Conservation (phyloP, 2,888 invertebrate genomes). For the Carterocephalus palaemon region DNA sequence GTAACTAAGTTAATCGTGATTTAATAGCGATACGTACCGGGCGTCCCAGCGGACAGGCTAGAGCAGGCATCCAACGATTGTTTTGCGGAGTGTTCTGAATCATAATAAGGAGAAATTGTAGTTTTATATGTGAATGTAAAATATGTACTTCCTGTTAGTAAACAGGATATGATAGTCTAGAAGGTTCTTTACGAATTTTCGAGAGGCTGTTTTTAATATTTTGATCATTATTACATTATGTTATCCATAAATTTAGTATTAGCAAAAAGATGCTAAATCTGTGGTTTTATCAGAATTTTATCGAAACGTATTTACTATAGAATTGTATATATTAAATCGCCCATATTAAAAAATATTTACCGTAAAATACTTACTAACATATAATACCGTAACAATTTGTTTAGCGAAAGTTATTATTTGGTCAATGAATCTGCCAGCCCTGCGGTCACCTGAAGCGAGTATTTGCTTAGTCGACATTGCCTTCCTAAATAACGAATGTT, state of each 20-base stretch:
- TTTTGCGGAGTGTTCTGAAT: constrained; percentile 43
- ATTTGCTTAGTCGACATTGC: no score
- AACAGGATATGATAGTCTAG: constrained; percentile 56
- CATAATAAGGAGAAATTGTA: constrained; percentile 65
- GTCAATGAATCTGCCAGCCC: no score
- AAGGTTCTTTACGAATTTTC: constrained; percentile 34
- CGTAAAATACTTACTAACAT: no score
- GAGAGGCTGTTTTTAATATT: background rate
- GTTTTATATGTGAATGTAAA: constrained; percentile 40
- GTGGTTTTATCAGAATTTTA: no score
- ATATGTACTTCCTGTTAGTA: constrained; percentile 38
- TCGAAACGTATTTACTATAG: no score
- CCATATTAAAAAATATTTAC: no score
- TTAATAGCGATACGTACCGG: constrained; percentile 46
- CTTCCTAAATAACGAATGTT: no score
- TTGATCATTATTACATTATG: background rate
- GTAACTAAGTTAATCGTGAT: constrained; percentile 39
- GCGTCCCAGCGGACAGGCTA: constrained; percentile 41
- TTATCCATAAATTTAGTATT: background rate
- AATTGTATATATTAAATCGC: no score
- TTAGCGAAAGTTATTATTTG: no score
- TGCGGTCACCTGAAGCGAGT: no score
- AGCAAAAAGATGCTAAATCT: background rate
- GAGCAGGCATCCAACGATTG: constrained; percentile 45
- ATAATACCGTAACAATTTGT: no score